Conservation (phyloP, 2,113 vertebrate genomes). For the Marmota flaviventris region DNA sequence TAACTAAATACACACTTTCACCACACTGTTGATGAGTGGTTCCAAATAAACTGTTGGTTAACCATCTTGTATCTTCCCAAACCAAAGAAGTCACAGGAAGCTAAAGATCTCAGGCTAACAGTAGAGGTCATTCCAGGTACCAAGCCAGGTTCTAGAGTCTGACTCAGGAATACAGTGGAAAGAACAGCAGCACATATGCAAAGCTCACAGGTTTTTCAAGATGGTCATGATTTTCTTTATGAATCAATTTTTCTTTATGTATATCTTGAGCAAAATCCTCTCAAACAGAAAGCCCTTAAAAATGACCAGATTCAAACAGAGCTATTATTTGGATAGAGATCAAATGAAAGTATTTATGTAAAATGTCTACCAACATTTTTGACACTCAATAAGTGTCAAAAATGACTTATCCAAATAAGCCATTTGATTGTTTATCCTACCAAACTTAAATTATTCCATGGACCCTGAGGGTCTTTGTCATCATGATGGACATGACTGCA, state of each 20-base stretch:
- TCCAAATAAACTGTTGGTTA: constrained; percentile 59
- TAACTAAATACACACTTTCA: constrained; percentile 61
- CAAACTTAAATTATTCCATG: not conserved
- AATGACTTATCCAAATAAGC: not conserved
- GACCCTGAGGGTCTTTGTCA: not conserved
- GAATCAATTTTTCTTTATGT: not conserved
- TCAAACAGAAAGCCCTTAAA: not conserved
- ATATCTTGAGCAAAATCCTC: not conserved
- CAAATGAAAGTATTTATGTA: not conserved
- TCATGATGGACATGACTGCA: not conserved
- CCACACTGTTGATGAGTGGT: constrained; percentile 53
- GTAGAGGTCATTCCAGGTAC: not conserved
- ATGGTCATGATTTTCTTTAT: not conserved
- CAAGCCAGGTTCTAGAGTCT: not conserved
- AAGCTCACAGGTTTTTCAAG: not conserved
- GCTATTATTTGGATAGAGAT: not conserved
- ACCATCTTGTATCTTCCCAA: constrained; percentile 67
- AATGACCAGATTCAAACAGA: not conserved
- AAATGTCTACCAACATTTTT: not conserved
- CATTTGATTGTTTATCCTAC: not conserved
- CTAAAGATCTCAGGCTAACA: not conserved
- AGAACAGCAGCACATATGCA: not conserved
- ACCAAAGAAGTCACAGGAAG: constrained; percentile 55
- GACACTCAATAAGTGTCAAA: not conserved
- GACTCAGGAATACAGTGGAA: not conserved